A percentile compares a stretch with the other conserved stretches of the same genome.
Conservation (phyloP, 2,797 vertebrate species). For the Anguilla marmorata region DNA sequence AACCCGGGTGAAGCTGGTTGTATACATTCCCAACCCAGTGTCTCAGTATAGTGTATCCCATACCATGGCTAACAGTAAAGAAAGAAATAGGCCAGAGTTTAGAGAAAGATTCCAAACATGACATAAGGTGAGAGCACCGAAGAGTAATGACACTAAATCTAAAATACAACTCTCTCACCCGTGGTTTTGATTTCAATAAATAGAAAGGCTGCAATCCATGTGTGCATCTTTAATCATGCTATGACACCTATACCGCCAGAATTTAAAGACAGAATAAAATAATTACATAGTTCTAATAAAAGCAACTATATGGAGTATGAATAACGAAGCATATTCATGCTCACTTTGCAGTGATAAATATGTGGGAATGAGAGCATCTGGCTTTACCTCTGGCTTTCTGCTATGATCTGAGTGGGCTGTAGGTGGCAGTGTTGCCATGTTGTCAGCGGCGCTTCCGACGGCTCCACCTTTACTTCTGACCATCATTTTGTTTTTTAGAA, state of each 20-base stretch:
- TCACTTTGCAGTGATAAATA: constrained; percentile 44
- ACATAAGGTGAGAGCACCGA: not conserved
- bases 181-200: not conserved
- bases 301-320: not conserved
- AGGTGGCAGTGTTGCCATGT: constrained; percentile 88
- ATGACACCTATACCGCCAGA: not conserved
- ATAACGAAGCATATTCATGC: not conserved
- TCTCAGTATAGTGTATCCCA: not conserved
- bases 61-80: not conserved
- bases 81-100: not conserved
- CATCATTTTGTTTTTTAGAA: constrained; percentile 76
- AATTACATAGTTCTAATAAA: not conserved
- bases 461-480: constrained; percentile 68
- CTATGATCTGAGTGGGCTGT: constrained; percentile 73
- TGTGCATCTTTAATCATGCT: not conserved
- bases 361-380: constrained; percentile 48
- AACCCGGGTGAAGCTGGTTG: not conserved
- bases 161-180: not conserved
- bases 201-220: not conserved
- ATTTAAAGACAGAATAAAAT: not conserved
- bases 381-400: constrained; percentile 32
- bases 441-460: constrained; percentile 55
- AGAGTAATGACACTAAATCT: not conserved
- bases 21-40: not conserved
- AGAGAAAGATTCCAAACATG: not conserved